phyloP scores from a whole-genome alignment of 1,140 invertebrate genomes.

The Drosophila bifasciata region DNA sequence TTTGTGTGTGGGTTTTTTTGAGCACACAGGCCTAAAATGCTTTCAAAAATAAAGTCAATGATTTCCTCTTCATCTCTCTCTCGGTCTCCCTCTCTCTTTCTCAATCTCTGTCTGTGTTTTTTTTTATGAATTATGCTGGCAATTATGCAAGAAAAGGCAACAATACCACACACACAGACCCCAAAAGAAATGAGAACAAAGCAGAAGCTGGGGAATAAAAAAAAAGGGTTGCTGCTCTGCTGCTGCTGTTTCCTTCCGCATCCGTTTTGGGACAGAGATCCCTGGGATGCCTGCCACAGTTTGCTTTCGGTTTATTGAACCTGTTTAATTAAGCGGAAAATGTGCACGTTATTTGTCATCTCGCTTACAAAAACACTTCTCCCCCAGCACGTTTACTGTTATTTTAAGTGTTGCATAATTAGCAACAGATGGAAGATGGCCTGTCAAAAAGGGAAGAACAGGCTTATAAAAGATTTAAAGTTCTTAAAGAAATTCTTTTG shows the following conservation, averaged over 20 bases:
- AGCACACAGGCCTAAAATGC: constrained; percentile 64
- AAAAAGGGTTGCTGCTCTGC: constrained; percentile 42
- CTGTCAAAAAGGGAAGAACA: too few relatives aligned
- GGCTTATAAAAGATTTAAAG: too few relatives aligned
- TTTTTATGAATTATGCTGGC: constrained; percentile 78
- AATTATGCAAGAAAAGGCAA: constrained; percentile 69
- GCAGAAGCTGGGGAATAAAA: constrained; percentile 37
- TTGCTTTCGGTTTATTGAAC: constrained; percentile 75
- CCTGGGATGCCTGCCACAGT: constrained; percentile 24
- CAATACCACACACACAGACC: constrained; percentile 55
- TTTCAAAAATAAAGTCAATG: constrained; percentile 74
- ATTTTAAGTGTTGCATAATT: constrained; percentile 40
- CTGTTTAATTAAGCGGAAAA: constrained; percentile 79
- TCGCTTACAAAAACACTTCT: constrained; percentile 12
- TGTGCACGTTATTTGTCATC: constrained; percentile 69
- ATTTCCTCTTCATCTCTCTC: constrained; percentile 48
- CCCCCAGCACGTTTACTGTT: constrained; percentile 4
- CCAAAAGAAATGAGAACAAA: not conserved
- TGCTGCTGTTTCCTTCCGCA: not conserved
- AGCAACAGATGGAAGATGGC: constrained; percentile 25
- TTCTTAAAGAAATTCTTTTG: too few relatives aligned
- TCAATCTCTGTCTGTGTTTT: constrained; percentile 25
- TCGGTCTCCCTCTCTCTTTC: constrained; percentile 3
- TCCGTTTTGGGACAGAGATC: constrained; percentile 25
- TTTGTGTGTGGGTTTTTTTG: constrained; percentile 65